Evolutionary conservation across 1,140 invertebrate species (phyloP).

Genomic region (Eumaeus atala): DNA sequence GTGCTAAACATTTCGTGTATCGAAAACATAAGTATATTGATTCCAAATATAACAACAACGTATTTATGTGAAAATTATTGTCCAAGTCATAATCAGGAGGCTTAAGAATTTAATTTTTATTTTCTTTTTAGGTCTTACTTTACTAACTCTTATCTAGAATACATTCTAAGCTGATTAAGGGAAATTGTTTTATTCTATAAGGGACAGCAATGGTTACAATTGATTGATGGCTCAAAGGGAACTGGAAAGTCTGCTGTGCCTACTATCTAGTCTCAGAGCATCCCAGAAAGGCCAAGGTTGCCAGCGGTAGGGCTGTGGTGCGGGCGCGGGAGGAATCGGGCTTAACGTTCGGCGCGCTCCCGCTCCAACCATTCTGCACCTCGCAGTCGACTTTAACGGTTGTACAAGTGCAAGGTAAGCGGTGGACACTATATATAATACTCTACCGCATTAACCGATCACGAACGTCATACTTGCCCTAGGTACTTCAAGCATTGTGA

Average conservation of each 20-base stretch:
- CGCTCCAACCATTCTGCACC: slow-evolving; percentile 68
- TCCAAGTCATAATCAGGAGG: no score
- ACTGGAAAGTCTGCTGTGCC: slow-evolving; percentile 27
- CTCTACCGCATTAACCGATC: slow-evolving; percentile 33
- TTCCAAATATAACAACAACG: no score
- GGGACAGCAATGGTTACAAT: background rate
- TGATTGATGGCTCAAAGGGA: no score
- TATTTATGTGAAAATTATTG: no score
- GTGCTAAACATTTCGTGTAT: no score
- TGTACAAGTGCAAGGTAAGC: slow-evolving; percentile 70
- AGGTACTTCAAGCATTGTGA: slow-evolving; percentile 32
- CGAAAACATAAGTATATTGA: no score
- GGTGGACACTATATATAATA: slow-evolving; percentile 45
- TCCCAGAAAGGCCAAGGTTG: slow-evolving; percentile 66
- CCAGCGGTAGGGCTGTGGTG: slow-evolving; percentile 51
- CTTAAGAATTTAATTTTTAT: no score
- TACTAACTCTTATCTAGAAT: no score
- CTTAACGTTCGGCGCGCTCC: slow-evolving; percentile 64
- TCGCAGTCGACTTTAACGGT: slow-evolving; percentile 71
- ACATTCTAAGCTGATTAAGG: background rate
- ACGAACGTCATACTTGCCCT: slow-evolving; percentile 29
- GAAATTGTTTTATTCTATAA: background rate
- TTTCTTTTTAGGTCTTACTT: no score
- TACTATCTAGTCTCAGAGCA: slow-evolving; percentile 41
- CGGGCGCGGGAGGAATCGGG: slow-evolving; percentile 52